Evolutionary conservation across 2,797 vertebrate species (phyloP), one percentile per base, ranked within the genome.

Genomic region (Enoplosus armatus): DNA sequence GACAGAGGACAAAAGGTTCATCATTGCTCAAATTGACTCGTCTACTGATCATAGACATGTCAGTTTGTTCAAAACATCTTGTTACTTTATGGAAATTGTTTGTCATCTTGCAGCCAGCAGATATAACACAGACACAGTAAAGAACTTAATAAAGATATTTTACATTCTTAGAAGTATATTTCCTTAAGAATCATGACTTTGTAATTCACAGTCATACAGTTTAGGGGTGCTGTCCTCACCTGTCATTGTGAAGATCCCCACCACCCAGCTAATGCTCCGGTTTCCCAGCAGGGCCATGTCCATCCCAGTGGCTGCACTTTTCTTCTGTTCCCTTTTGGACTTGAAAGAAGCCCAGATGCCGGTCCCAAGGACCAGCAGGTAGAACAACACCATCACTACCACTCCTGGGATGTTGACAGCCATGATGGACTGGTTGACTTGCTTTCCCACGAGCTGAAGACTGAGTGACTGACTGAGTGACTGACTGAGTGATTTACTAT

Each of bases 301-400:
- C 70, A 85, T 81, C 18, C 59, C 64, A 53, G 56, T 62, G n/a
- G 76, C 80, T 20, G 24, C 58, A 24, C n/a, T 72, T 55, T 71
- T 87, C 50, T 59, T 83, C 79, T 84, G 60, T 5, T 77, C n/a
- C 48, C 45, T 75, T 41, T 35, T 85, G 72, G 87, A 83, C 54
- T 80, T 88, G 56, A 80, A 62, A 3, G 79, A 89, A 7, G 83
- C 89, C 89, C 89, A 92, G 60, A 90, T 82, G 15, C 90, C 77
- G 0, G 54, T 88, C 6, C 75, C 84, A 2, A 92, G 70, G 0
- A 90, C 84, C 64, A 90, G 48, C 54, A 84, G 53, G 74, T 90
- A 90, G 74, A 92, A 90, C 6, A 86, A 3, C 4, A 58, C 75
- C 79, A 90, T 88, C 1, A 6, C 53, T 18, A 88, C 47, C 33